These are phyloP conservation scores for Anodontia alba DNA, from an alignment of 2,888 invertebrate genomes.

Conservation along the genomic window DNA sequence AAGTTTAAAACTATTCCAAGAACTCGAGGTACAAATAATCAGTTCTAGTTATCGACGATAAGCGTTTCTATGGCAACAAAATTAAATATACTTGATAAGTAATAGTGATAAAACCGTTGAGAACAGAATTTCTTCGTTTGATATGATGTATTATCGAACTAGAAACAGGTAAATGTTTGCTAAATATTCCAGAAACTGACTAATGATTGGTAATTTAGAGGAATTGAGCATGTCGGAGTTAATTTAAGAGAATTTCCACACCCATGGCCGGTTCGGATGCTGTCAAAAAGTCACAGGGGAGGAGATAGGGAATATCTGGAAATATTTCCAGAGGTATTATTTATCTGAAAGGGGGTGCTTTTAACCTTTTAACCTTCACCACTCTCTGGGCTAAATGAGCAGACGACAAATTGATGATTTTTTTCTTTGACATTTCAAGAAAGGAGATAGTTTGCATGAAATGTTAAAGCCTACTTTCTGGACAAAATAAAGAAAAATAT, in stretches of 20 bases:
- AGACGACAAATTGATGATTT: too few species aligned
- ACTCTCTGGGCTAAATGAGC: too few species aligned
- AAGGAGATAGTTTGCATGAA: too few species aligned
- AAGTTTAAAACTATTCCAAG: constrained; percentile 15
- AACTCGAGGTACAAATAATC: constrained; percentile 26
- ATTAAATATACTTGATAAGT: constrained; percentile 63
- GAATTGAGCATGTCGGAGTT: not conserved
- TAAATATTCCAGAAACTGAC: not conserved
- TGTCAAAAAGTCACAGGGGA: not conserved
- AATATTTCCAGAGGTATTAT: too few species aligned
- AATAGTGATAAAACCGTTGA: constrained; percentile 12
- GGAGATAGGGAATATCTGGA: too few species aligned
- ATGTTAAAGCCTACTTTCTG: too few species aligned
- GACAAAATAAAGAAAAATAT: too few species aligned
- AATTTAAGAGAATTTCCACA: not conserved
- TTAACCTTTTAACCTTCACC: too few species aligned
- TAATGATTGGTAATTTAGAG: not conserved
- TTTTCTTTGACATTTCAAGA: too few species aligned
- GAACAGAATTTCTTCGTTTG: constrained; percentile 14
- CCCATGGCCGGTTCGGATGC: not conserved
- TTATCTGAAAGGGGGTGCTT: too few species aligned
- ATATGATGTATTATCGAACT: not conserved
- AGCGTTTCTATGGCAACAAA: constrained; percentile 56
- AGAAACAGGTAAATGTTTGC: not conserved
- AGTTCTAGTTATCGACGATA: constrained; percentile 55